Base-by-base conservation (phyloP, 2,113 vertebrate species). In the Xenopus borealis region DNA sequence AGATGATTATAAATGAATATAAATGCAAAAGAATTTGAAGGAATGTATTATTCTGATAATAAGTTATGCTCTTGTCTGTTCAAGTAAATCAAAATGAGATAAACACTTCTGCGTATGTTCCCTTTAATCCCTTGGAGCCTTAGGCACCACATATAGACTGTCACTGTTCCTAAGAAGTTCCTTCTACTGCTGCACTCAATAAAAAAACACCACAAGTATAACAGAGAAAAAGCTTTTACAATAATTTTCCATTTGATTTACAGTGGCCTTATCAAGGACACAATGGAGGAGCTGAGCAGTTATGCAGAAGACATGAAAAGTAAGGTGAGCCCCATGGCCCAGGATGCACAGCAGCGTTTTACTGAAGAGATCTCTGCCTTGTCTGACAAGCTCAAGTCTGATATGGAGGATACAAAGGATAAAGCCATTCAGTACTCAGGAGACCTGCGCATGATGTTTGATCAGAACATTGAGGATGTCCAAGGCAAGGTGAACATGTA, bases 211-310 rank as follows among this genome's bases (percentile, higher is more conserved):
- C 23, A 27, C 3, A 27, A 27, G 23, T 27, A 27, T 27, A 27
- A 27, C 1, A 27, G 23, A 27, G 23, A 27, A 27, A 27, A 27
- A 2, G 3, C 2, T 27, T 3, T 27, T 27, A 27, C 23, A 27
- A 27, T 27, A 27, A 27, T 27, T 27, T 27, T 27, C 23, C 23
- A 1, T 27, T 27, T 27, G 23, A 27, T 63, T 63, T 0, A 3
- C 78, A 94, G 93, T n/a, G 89, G 86, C 50, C 86, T 94, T 76
- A 94, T 94, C 79, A 81, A 76, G 1, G 87, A 93, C 76, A 89
- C 88, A 72, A 86, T 93, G 88, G 66, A 79, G 0, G 92, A 94
- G 75, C 71, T 94, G 57, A 12, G 62, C 1, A 10, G 14, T 7
- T 93, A 92, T 85, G 86, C 27, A 0, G 82, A 86, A 0, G 80